Evolutionary conservation across 2,797 vertebrate species (phyloP).

Genomic region (Enteromius viviparus): DNA sequence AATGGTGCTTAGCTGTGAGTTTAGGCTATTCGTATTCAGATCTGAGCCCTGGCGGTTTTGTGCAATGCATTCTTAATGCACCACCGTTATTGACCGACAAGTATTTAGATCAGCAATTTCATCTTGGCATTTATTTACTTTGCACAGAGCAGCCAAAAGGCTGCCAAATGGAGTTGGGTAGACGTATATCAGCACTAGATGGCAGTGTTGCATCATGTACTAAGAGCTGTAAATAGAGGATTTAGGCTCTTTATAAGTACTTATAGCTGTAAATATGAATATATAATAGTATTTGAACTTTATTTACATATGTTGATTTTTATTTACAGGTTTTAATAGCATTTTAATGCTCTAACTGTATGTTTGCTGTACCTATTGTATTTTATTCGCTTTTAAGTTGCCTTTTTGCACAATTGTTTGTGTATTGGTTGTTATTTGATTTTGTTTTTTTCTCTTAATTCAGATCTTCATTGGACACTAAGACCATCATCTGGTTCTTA

Average conservation of each 20-base stretch:
- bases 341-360: background rate
- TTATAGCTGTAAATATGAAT: background rate
- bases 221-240: background rate
- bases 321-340: background rate
- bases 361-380: background rate
- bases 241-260: background rate
- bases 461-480: background rate
- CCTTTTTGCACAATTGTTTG: background rate
- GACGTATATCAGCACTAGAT: slow-evolving; percentile 4
- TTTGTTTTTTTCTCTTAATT: background rate
- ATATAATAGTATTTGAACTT: background rate
- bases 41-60: background rate
- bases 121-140: background rate
- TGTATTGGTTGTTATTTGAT: background rate
- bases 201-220: background rate
- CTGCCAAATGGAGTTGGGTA: background rate
- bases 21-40: background rate
- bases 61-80: slow-evolving; percentile 28
- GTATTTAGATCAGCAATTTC: slow-evolving; percentile 24
- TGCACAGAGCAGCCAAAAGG: background rate
- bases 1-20: slow-evolving; percentile 6
- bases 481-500: background rate
- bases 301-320: background rate
- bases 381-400: too few relatives aligned
- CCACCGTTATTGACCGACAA: background rate